Conservation (phyloP, 2,113 vertebrate genomes). For the Menura novaehollandiae region DNA sequence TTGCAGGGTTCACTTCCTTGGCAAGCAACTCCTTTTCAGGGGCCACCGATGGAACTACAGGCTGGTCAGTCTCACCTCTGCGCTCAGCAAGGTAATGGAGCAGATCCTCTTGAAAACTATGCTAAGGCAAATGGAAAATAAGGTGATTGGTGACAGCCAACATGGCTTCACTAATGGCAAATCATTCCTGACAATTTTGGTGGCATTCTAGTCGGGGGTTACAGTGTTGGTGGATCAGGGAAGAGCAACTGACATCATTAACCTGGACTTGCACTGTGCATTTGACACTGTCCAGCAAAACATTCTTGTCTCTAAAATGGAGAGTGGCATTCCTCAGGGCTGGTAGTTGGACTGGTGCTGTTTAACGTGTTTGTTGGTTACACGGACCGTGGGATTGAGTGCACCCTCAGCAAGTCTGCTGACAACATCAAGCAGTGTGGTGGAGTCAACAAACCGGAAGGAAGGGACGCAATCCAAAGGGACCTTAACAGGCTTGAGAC, state of each 20-base stretch:
- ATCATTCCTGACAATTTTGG: neutral
- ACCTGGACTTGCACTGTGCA: neutral
- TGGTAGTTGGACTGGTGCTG: neutral
- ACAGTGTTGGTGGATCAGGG: neutral
- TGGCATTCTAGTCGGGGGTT: neutral
- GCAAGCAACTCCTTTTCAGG: neutral
- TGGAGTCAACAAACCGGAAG: neutral
- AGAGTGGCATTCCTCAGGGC: neutral
- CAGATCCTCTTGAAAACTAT: neutral
- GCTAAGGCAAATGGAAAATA: neutral
- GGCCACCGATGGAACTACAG: too few relatives aligned
- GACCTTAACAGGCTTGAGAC: neutral
- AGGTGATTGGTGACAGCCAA: neutral
- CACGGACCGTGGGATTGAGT: neutral
- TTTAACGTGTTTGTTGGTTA: neutral
- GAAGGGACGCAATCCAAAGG: neutral
- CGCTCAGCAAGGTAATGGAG: neutral
- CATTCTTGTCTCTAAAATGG: neutral
- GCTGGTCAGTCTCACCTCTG: neutral
- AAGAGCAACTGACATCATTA: neutral
- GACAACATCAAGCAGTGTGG: neutral
- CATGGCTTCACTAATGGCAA: neutral
- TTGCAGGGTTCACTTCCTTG: fast-evolving
- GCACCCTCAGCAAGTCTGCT: neutral
- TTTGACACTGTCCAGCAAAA: neutral